phyloP scores from a whole-genome alignment of 2,888 invertebrate genomes.

The Dugesia japonica region DNA sequence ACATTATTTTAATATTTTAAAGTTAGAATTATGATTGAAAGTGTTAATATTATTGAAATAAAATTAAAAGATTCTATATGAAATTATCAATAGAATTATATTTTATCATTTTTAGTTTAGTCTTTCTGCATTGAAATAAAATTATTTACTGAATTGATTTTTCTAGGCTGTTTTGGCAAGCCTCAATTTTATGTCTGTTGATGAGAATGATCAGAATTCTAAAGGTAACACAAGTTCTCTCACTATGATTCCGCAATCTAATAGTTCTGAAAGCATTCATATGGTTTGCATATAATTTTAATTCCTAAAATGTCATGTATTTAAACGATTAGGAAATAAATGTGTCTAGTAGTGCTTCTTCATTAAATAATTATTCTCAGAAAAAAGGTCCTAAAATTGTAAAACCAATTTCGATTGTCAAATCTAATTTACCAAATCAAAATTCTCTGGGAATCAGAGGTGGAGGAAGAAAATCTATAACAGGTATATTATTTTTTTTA shows the following conservation, averaged over 20 bases:
- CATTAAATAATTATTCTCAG: conserved; percentile 11
- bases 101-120: too few species aligned
- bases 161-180: conserved; percentile 1
- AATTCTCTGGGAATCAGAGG: background rate
- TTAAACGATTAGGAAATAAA: background rate
- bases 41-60: too few species aligned
- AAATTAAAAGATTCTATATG: too few species aligned
- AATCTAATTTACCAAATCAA: background rate
- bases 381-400: conserved; percentile 10
- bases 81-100: too few species aligned
- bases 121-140: too few species aligned
- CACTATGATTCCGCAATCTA: background rate
- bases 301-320: background rate
- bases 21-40: too few species aligned
- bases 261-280: background rate
- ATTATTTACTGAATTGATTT: background rate
- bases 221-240: conserved; percentile 4
- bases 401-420: background rate
- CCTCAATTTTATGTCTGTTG: background rate
- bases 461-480: background rate
- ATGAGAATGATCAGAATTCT: background rate
- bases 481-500: background rate
- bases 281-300: background rate
- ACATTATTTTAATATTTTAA: too few species aligned
- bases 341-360: background rate